Percentiles rank a stretch among this genome's conserved stretches.
phyloP scores from a whole-genome alignment of 2,797 vertebrate species.

The Dromococcyx pavoninus region DNA sequence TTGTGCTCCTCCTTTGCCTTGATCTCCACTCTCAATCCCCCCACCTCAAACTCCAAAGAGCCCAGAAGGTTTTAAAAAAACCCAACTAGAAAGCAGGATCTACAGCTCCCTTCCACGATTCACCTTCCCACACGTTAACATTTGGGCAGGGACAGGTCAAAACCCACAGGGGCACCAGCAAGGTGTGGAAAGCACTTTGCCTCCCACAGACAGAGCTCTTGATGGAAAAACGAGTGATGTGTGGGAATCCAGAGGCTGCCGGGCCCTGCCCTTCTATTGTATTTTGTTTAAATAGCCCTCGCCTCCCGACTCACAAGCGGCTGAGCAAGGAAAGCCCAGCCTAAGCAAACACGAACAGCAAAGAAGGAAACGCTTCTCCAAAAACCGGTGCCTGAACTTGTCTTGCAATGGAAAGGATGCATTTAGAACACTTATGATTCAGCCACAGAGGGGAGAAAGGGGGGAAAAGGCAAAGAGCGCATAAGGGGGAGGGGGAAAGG shows the following conservation, averaged over 20 bases:
- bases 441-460: too few relatives aligned
- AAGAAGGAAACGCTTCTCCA: constrained; percentile 36
- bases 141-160: neutral
- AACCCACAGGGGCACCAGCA: neutral
- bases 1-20: neutral
- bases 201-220: neutral
- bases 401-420: neutral
- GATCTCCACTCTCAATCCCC: neutral
- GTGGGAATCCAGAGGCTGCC: neutral
- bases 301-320: accelerated
- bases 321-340: neutral
- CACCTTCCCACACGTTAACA: neutral
- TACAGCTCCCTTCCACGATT: accelerated
- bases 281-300: neutral
- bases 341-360: constrained; percentile 43
- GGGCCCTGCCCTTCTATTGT: neutral
- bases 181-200: neutral
- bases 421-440: neutral
- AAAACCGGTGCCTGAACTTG: neutral
- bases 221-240: neutral
- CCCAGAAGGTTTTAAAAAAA: neutral
- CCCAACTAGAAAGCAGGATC: neutral
- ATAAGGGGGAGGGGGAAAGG: too few relatives aligned
- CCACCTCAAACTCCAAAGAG: neutral
- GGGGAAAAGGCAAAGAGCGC: too few relatives aligned